Evolutionary conservation across 2,888 invertebrate genomes (phyloP), one percentile per base, ranked within the genome.

Genomic region (Scaptomyza tumidula): DNA sequence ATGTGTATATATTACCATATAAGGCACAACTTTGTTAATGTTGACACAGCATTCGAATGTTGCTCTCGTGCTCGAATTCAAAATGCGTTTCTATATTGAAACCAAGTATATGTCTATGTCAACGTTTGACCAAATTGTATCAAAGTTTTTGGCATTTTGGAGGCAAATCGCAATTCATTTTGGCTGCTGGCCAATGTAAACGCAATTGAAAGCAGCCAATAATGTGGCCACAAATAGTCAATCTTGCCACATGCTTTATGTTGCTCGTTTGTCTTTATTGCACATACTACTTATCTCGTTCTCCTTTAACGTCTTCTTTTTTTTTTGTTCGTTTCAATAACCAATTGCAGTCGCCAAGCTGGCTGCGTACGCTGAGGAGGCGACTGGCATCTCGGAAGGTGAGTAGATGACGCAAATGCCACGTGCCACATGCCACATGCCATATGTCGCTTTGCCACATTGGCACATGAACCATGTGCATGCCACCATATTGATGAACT

Each of bases 351-450:
- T 81, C 81, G 63, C 75, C 80, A 90, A 88, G 72, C 90, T 91
- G 90, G 90, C 87, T 74, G 88, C 88, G 69, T 78, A 77, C 78
- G 89, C 90, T 62, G 81, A 85, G 54, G 84, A 89, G 70, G 75
- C 89, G 70, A 81, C 88, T 50, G 82, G 89, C 76, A 88, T 90
- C 78, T 91, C 91, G 57, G 91, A 91, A 89, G 91, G 91, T 91
- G 78, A 77, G 68, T 69, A 56, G n/a, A 7, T 24, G 16, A 14
- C 13, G 24, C 31, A 65, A 29, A 24, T 50, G 44, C 48, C 43
- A 44, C 71, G 39, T 68, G 69, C 35, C 44, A n/a, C 46, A n/a
- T 58, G 29, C 60, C 10, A 35, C 6, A 31, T 49, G 56, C 10
- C 39, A 24, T 57, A 35, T 58, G 64, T 14, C 35, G 9, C 55